phyloP scores from a whole-genome alignment of 2,888 invertebrate genomes.

The Drosophila mayaguana region DNA sequence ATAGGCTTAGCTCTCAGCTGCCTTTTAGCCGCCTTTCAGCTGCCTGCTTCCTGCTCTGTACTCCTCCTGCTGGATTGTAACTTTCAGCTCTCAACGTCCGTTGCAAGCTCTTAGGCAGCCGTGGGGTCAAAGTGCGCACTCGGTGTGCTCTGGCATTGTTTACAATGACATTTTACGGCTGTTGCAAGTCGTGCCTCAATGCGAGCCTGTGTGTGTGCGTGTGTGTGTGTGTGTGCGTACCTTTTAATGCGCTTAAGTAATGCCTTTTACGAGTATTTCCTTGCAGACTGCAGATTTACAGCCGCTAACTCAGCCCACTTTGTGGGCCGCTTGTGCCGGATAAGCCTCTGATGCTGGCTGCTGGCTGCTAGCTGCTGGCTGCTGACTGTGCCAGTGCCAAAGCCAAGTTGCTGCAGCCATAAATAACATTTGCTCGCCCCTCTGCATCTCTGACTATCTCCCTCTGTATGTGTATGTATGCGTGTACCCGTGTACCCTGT shows the following conservation, averaged over 20 bases:
- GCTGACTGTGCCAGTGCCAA: slow-evolving; percentile 26
- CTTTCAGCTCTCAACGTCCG: slow-evolving; percentile 14
- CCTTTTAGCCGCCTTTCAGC: not conserved
- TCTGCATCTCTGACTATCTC: slow-evolving; percentile 21
- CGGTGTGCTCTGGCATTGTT: slow-evolving; percentile 59
- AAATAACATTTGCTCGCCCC: slow-evolving; percentile 75
- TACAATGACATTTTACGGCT: slow-evolving; percentile 66
- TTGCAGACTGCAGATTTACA: slow-evolving; percentile 69
- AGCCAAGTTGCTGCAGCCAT: slow-evolving; percentile 61
- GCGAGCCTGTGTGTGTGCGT: slow-evolving; percentile 13
- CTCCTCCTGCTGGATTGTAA: slow-evolving; percentile 5
- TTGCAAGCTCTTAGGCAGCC: slow-evolving; percentile 28
- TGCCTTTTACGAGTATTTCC: slow-evolving; percentile 69
- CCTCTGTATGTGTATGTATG: slow-evolving; percentile 4
- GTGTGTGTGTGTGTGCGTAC: slow-evolving; percentile 32
- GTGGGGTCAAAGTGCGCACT: slow-evolving; percentile 53
- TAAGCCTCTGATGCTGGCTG: slow-evolving; percentile 43
- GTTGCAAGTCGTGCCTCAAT: slow-evolving; percentile 51
- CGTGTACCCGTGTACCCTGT: slow-evolving; percentile 27
- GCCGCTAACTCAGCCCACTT: slow-evolving; percentile 54
- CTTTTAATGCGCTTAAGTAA: slow-evolving; percentile 62
- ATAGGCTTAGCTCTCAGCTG: not conserved
- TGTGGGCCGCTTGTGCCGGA: slow-evolving; percentile 52
- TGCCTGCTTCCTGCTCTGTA: not conserved
- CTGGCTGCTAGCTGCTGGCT: slow-evolving; percentile 10